Evolutionary conservation across 2,797 vertebrate genomes (phyloP).

Genomic region (Mionectes olivaceus): DNA sequence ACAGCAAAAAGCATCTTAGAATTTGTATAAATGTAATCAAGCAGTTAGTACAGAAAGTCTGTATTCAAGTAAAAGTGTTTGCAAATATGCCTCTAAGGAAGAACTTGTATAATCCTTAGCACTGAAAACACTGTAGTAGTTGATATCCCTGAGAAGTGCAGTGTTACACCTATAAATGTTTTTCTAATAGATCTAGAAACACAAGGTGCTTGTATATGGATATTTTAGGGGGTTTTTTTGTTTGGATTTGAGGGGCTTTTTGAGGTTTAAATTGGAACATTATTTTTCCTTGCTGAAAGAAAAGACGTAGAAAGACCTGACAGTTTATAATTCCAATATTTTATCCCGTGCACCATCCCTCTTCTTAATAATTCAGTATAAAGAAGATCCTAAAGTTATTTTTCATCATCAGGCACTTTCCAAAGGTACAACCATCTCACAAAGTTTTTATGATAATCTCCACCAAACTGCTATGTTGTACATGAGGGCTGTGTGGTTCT

Average conservation of each 20-base stretch:
- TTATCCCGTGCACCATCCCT: background rate
- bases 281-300: background rate
- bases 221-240: background rate
- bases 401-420: background rate
- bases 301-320: background rate
- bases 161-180: background rate
- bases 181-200: background rate
- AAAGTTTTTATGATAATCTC: background rate
- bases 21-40: conserved; percentile 7
- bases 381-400: background rate
- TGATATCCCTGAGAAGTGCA: background rate
- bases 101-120: background rate
- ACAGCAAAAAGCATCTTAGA: background rate
- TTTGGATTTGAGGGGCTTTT: fast-evolving
- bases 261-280: background rate
- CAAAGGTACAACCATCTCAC: background rate
- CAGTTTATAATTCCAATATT: background rate
- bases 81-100: background rate
- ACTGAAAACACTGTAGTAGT: background rate
- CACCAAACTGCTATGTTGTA: background rate
- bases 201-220: background rate
- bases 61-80: background rate
- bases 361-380: background rate
- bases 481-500: background rate
- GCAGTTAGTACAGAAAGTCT: background rate